phyloP scores from a whole-genome alignment of 2,797 vertebrate species.

The Sebastes vulpes region DNA sequence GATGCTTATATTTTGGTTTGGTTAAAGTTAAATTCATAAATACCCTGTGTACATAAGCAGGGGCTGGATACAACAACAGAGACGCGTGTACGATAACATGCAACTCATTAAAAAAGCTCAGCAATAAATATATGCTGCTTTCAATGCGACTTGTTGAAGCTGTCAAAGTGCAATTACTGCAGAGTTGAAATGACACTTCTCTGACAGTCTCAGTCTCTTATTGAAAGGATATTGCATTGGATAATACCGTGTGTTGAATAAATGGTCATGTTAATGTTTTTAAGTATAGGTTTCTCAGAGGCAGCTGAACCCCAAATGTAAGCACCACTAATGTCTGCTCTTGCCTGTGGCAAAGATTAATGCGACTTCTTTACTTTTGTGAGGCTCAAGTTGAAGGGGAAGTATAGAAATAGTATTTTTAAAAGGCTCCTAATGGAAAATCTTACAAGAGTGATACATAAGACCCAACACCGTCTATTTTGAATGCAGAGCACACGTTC shows the following conservation, averaged over 20 bases:
- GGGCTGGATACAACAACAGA: background rate
- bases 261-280: background rate
- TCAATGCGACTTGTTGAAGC: background rate
- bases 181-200: background rate
- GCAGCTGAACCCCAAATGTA: conserved; percentile 19
- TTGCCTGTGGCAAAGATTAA: conserved; percentile 49
- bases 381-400: conserved; percentile 21
- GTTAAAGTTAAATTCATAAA: background rate
- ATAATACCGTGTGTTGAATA: background rate
- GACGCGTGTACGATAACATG: background rate
- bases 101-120: background rate
- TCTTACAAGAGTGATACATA: conserved; percentile 11
- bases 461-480: conserved; percentile 12
- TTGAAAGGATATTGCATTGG: background rate
- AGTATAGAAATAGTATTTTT: conserved; percentile 46
- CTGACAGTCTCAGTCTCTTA: background rate
- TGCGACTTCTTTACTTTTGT: conserved; percentile 43
- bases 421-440: conserved; percentile 57
- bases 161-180: background rate
- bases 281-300: conserved; percentile 1
- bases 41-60: background rate
- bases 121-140: background rate
- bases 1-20: background rate
- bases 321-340: conserved; percentile 26
- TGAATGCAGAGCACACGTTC: conserved; percentile 49